Evolutionary conservation across 2,797 vertebrate species (phyloP), one percentile per base, ranked within the genome.

Genomic region (Lutjanus campechanus): DNA sequence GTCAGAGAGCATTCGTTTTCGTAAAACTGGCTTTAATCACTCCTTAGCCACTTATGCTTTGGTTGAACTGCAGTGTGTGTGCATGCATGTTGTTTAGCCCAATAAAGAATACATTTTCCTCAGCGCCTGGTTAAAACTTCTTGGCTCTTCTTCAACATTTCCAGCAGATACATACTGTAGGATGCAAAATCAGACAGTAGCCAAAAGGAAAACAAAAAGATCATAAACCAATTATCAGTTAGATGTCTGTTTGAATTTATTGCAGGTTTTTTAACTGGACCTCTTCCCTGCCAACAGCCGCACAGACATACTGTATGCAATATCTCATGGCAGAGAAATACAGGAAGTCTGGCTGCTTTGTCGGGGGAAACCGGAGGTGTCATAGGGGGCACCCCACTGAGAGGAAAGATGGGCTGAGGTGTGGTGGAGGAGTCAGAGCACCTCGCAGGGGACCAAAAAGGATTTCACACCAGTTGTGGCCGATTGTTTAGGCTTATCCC

Each of bases 381-480:
- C 50, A 19, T 62, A 69, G 76, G 90, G 89, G 90, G 86, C 76
- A 82, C 72, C 87, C 84, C 82, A 29, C 76, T 47, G 78, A 87
- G 86, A 95, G 93, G 93, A 95, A 93, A 94, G 93, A 91, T 89
- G 86, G 90, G 82, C 85, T 59, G 77, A 93, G 91, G 87, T 84
- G 92, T 88, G 92, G 90, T 49, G 69, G 85, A 85, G 87, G 44
- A 76, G 80, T 81, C 83, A 11, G 91, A 90, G 84, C 94, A 89
- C 76, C 90, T 90, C 93, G 81, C 91, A 53, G 75, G 94, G 93
- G 95, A 92, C 81, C 86, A 86, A 44, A 94, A 70, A 93, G 95
- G 95, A 96, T 96, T 92, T 95, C 94, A 94, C 94, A 94, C 93
- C 91, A 91, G 88, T 94, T 92, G 84, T 95, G 94, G 91, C 84